Percentiles rank a stretch among this genome's conserved stretches.
Evolutionary conservation across 1,140 invertebrate genomes (phyloP).

Genomic region (Melitaea cinxia): DNA sequence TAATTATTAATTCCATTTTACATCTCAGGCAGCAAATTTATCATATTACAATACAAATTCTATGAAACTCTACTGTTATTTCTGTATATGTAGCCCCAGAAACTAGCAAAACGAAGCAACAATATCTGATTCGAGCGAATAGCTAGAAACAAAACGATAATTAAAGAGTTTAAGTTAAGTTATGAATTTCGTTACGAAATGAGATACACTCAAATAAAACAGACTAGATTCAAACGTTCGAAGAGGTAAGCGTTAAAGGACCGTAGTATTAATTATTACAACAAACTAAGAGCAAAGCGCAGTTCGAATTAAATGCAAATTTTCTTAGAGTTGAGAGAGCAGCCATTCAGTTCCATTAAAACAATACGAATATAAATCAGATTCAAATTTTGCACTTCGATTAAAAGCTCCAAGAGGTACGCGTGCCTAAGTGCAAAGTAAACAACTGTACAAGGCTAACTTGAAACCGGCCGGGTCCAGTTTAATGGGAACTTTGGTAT

Average conservation of each 20-base stretch:
- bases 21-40: too few species aligned
- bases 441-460: slow-evolving; percentile 68
- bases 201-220: slow-evolving; percentile 7
- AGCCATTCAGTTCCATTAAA: slow-evolving; percentile 66
- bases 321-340: slow-evolving; percentile 54
- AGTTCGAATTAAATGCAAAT: slow-evolving; percentile 69
- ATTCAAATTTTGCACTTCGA: slow-evolving; percentile 78
- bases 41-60: too few species aligned
- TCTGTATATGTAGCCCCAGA: too few species aligned
- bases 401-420: slow-evolving; percentile 73
- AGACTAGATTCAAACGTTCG: slow-evolving; percentile 3
- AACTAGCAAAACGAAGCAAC: too few species aligned
- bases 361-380: slow-evolving; percentile 78
- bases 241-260: slow-evolving; percentile 4
- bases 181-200: slow-evolving; percentile 1
- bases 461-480: slow-evolving; percentile 53
- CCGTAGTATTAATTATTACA: slow-evolving; percentile 39
- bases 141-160: not conserved
- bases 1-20: too few species aligned
- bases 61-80: too few species aligned
- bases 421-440: slow-evolving; percentile 72
- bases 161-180: not conserved
- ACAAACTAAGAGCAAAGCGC: slow-evolving; percentile 53
- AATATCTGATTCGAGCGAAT: not conserved
- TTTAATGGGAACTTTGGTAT: slow-evolving; percentile 41